Base-by-base conservation (phyloP, 1,140 invertebrate species). In the Achatina immaculata region DNA sequence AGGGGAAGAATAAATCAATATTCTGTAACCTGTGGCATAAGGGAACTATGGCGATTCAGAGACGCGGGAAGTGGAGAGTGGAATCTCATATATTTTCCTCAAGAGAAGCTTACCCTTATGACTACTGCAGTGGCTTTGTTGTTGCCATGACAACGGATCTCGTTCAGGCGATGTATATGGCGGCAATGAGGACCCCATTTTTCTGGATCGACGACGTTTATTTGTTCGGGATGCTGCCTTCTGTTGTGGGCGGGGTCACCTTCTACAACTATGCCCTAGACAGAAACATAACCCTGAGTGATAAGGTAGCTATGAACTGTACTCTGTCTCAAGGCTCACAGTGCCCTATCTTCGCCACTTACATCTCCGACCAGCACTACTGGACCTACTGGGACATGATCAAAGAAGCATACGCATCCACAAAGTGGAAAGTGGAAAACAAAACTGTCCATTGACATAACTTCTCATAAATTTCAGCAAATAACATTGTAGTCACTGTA, bases 151-250 rank as follows among this genome's bases (percentile, higher is more conserved):
- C 84, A 2, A 75, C 73, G 6, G 85, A 87, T 42, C 43, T 87
- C 6, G 78, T 85, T 2, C 48, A 68, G 0, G 82, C 86, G 34
- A 82, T 93, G 43, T 86, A 87, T 40, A 58, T 86, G 7, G 87
- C 89, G 2, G 88, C 90, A 19, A 69, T 82, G 24, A 83, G 86
- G 21, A 84, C 91, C 0, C 88, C 88, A 65, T 90, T 90, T 82
- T 92, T 93, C 82, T 93, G 92, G 92, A 91, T 93, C 45, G 93
- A 93, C 81, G 93, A 73, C 34, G 28, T 73, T 24, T 73, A 73
- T 31, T 21, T 73, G 43, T 73, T 51, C 34, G 71, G 71, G 19
- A 74, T 93, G n/a, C 83, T 92, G 24, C 82, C 85, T 0, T 42
- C 19, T 24, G 69, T 81, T 28, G 66, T 82, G 14, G 79, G 73